Percentiles rank a stretch among this genome's conserved stretches.
Evolutionary conservation across 92 coral and sea anemone genomes (phyloP).

Genomic region (Zoanthus sansibaricus): DNA sequence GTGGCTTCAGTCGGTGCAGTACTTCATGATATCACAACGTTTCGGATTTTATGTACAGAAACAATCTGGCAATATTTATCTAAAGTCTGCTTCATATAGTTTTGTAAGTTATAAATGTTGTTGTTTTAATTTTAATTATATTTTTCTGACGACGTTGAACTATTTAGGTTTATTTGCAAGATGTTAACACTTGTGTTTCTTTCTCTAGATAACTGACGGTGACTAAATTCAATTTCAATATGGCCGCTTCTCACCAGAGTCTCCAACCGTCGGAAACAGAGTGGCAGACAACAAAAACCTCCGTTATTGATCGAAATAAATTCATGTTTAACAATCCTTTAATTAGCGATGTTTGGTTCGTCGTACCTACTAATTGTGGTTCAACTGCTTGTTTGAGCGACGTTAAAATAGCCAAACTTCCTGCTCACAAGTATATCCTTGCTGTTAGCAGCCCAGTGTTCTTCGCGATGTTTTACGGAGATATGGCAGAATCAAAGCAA

Average conservation of each 20-base stretch:
- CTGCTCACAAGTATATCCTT: constrained; percentile 58
- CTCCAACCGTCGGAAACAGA: constrained; percentile 12
- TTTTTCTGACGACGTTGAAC: too few relatives aligned
- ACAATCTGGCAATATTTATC: too few relatives aligned
- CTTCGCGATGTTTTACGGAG: constrained; percentile 58
- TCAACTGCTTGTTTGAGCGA: not conserved
- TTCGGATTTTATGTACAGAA: too few relatives aligned
- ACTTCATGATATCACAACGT: too few relatives aligned
- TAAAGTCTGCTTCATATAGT: too few relatives aligned
- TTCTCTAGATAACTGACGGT: not conserved
- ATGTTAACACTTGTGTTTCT: not conserved
- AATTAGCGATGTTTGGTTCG: constrained; percentile 26
- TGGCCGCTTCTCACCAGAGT: constrained; percentile 3
- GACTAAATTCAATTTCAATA: not conserved
- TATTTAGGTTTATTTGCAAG: too few relatives aligned
- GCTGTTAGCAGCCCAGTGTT: constrained; percentile 53
- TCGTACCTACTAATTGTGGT: not conserved
- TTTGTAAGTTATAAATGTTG: too few relatives aligned
- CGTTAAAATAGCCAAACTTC: constrained; percentile 19
- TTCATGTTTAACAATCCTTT: constrained; percentile 24
- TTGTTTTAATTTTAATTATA: too few relatives aligned
- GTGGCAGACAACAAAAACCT: constrained; percentile 23
- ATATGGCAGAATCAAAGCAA: constrained; percentile 41
- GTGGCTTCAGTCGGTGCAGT: too few relatives aligned
- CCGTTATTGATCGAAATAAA: constrained; percentile 19